Evolutionary conservation across 2,888 invertebrate genomes (phyloP).

Genomic region (Pristionchus arcanus): DNA sequence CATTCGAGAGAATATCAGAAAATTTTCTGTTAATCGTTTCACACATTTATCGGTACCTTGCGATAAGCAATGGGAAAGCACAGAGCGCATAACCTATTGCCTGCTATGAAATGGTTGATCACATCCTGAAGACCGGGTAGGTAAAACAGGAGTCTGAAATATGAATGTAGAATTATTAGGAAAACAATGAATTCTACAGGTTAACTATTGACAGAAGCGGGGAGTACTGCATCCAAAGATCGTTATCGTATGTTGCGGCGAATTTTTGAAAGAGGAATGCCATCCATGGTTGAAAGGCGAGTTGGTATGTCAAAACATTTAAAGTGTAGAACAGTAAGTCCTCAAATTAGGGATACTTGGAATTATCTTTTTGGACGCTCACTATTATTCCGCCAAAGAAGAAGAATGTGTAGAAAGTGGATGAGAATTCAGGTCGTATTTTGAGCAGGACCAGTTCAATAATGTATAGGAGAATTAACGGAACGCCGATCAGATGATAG

Average conservation of each 20-base stretch:
- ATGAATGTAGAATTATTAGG: no score
- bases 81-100: background rate
- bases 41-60: background rate
- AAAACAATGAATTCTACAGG: background rate
- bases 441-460: background rate
- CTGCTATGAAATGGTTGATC: background rate
- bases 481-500: background rate
- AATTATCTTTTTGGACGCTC: background rate
- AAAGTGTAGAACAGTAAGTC: slow-evolving; percentile 12
- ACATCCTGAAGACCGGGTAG: slow-evolving; percentile 1
- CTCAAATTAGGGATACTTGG: background rate
- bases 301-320: background rate
- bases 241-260: background rate
- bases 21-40: background rate
- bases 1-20: background rate
- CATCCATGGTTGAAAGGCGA: background rate
- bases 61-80: background rate
- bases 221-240: background rate
- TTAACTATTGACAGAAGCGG: background rate
- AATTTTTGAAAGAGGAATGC: background rate
- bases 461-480: background rate
- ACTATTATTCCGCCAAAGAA: slow-evolving; percentile 5
- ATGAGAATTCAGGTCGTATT: background rate
- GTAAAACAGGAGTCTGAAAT: background rate
- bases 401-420: background rate